Evolutionary conservation across 2,888 invertebrate genomes (phyloP), one percentile per base, ranked within the genome.

Genomic region (Synanthedon tipuliformis): DNA sequence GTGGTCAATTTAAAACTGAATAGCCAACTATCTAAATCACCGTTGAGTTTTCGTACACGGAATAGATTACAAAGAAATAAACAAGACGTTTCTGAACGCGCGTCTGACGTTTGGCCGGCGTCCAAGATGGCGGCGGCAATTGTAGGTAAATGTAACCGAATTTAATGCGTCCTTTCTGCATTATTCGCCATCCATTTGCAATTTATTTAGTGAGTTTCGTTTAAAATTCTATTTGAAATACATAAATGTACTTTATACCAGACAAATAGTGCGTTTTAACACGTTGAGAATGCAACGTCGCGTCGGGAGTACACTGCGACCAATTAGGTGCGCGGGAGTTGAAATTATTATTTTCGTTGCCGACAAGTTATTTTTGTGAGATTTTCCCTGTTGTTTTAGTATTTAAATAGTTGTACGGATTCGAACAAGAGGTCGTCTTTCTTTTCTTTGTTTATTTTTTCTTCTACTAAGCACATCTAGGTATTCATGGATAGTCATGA

Each of bases 1-100:
- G 52, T 55, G 55, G 41, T 40, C 45, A 45, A 53, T 58, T 54
- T 11, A 50, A 34, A 55, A 54, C 52, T 48, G 58, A 58, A 57
- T 60, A 59, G 51, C 53, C 48, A 48, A 50, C 49, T 51, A 54
- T 56, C 55, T 50, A 50, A 50, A 50, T 40, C 27, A n/a, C 50
- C 15, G 8, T 34, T 4, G 15, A 50, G 50, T 50, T 50, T 50
- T 34, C 15, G 34, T 15, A 50, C 18, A 18, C 40, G 34, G 40
- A 50, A 50, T 50, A 50, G 40, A 50, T 50, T 50, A 50, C 27
- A 50, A 34, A 40, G 15, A 50, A 50, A 50, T 27, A 40, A 50
- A 50, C 50, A 40, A 11, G 27, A 34, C 15, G 34, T 27, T 50
- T 50, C 15, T 40, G 34, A 34, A 40, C 52, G 50, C 51, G 48